These are phyloP conservation scores for Anoplolepis gracilipes DNA, from an alignment of 1,140 invertebrate genomes.

Conservation along the genomic window DNA sequence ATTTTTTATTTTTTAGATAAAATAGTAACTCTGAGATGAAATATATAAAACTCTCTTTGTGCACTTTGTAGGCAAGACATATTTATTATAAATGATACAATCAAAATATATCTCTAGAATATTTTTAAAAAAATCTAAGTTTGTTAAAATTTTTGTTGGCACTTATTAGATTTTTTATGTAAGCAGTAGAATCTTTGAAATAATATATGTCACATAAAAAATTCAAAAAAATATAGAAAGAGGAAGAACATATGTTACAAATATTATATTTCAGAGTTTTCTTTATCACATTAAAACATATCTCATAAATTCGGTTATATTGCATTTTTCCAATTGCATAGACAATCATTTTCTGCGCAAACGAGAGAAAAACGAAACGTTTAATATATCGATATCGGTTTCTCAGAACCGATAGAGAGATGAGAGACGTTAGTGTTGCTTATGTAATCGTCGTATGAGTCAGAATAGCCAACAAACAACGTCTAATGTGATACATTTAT, in stretches of 20 bases:
- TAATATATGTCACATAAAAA: background rate
- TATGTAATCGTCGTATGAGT: slow-evolving; percentile 40
- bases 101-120: background rate
- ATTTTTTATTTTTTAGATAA: background rate
- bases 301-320: background rate
- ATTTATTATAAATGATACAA: no score
- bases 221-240: background rate
- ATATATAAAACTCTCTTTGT: no score
- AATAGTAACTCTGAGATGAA: no score
- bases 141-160: background rate
- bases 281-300: background rate
- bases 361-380: background rate
- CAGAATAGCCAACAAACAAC: slow-evolving; percentile 46
- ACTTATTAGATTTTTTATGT: background rate
- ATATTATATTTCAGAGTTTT: background rate
- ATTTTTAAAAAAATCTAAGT: background rate
- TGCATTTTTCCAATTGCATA: background rate
- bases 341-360: background rate
- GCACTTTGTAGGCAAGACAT: no score
- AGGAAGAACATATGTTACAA: background rate
- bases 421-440: slow-evolving; percentile 16
- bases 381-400: slow-evolving; percentile 40
- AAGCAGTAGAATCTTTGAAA: background rate
- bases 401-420: slow-evolving; percentile 47
- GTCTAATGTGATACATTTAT: background rate